Base-by-base conservation (phyloP, 2,113 vertebrate species). In the Zosterops japonicus region DNA sequence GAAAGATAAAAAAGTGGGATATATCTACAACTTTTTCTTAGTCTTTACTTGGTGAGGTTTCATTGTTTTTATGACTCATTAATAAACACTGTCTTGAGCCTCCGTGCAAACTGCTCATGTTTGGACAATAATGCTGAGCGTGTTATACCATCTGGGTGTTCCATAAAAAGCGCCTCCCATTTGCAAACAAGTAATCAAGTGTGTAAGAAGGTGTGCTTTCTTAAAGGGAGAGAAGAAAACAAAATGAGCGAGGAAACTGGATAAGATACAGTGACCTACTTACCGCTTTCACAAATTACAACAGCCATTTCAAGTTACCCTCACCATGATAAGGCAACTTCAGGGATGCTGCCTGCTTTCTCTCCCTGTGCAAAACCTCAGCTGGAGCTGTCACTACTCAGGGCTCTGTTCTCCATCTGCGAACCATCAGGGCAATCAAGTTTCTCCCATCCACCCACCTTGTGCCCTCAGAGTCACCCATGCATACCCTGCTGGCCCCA, bases 181-280 rank as follows among this genome's bases (percentile, higher is more conserved):
- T 93, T 88, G 63, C 61, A 88, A 96, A 82, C 39, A 90, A 80
- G 71, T 64, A 88, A 72, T 57, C 79, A 79, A 85, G 89, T 90
- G 63, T 64, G 44, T 69, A 92, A 95, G 79, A n/a, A 88, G 88
- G 13, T 44, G 39, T 63, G 33, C 21, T 84, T 77, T 94, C 65
- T 53, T 79, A 53, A 93, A 89, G 52, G 27, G 35, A 78, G 56
- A 74, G 83, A 65, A 74, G 44, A 49, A 90, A 87, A 77, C 41
- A 91, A 91, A 87, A 91, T 0, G 4, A 67, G 33, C 20, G 47
- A 87, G 64, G 64, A 79, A 89, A 87, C 27, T 79, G 39, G 41
- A 68, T 67, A 64, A 71, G 52, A 84, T 47, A 75, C 33, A 71
- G 33, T 64, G 77, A 87, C 69, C 87, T 94, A 87, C 33, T 78